Evolutionary conservation across 2,797 vertebrate genomes (phyloP), one percentile per base, ranked within the genome.

Genomic region (Crenuchus spilurus): DNA sequence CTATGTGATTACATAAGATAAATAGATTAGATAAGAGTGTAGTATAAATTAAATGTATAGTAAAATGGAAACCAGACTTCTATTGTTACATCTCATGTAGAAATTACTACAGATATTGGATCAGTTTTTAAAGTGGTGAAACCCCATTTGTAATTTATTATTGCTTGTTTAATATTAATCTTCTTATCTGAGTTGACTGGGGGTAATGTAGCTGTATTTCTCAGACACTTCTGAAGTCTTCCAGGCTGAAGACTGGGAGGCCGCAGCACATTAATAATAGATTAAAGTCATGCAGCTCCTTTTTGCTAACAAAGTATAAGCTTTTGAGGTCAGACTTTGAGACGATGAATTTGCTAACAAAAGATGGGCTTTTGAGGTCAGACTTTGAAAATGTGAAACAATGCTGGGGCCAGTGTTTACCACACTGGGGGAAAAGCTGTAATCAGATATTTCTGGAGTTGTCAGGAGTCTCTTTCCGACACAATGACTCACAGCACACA

Each of bases 381-480:
- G 30, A 14, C 7, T 48, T 48, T n/a, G n/a, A n/a, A 20, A 26
- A 51, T 26, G 22, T 26, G 49, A 26, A 52, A 28, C 49, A 26
- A 24, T 28, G 49, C 14, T 1, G 41, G 41, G 41, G 41, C 41
- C n/a, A n/a, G n/a, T n/a, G n/a, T n/a, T n/a, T n/a, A n/a, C n/a
- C 41, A 44, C 41, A 18, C 18, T 0, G 44, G n/a, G n/a, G 10
- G 44, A 48, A 8, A 10, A 48, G 44, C 18, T 22, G n/a, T 22
- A 20, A 22, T 48, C 44, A 22, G 44, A 48, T 48, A 48, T 48
- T 48, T 48, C 44, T 16, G 16, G 41, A 44, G 41, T 44, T 44
- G 41, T 44, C 41, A 48, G 44, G 44, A 48, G 46, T 48, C 30
- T 66, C 63, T 66, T 22, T 44, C 37, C 18, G 14, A 11, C 31